phyloP scores from a whole-genome alignment of 2,113 vertebrate species.

The Saccopteryx leptura region DNA sequence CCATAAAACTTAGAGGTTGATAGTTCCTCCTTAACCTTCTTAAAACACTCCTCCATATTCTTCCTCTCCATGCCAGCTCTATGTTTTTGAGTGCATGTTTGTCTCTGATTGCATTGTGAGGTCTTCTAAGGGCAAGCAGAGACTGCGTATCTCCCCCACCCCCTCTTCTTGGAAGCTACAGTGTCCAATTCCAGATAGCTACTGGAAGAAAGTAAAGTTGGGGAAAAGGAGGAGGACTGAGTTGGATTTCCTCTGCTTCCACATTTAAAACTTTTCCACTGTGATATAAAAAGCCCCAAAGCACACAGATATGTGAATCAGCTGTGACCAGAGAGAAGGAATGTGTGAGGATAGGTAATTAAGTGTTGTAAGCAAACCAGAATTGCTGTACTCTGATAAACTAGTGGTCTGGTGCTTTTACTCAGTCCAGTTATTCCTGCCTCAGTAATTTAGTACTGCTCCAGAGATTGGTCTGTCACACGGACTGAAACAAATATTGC shows the following conservation, averaged over 20 bases:
- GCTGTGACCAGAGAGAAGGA: neutral
- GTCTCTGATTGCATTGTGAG: neutral
- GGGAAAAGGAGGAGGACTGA: neutral
- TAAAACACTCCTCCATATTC: neutral
- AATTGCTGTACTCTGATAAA: no score
- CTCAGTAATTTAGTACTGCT: neutral
- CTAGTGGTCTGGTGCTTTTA: neutral
- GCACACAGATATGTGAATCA: neutral
- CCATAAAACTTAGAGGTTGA: neutral
- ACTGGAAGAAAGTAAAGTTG: constrained; percentile 28
- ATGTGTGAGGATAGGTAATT: neutral
- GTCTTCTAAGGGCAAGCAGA: constrained; percentile 10
- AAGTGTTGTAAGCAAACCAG: neutral
- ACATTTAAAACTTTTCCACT: constrained; percentile 50
- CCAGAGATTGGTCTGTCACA: neutral
- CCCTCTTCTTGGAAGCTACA: neutral
- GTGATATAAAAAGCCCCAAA: neutral
- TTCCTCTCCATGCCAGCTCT: neutral
- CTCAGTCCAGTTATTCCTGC: neutral
- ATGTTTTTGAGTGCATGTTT: neutral
- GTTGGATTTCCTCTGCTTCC: constrained; percentile 58
- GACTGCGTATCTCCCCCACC: rapidly evolving
- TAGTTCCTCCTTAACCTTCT: neutral
- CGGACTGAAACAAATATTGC: neutral
- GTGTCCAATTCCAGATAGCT: constrained; percentile 40